Conservation (phyloP, 2,113 vertebrate species). For the Anolis sagrei region DNA sequence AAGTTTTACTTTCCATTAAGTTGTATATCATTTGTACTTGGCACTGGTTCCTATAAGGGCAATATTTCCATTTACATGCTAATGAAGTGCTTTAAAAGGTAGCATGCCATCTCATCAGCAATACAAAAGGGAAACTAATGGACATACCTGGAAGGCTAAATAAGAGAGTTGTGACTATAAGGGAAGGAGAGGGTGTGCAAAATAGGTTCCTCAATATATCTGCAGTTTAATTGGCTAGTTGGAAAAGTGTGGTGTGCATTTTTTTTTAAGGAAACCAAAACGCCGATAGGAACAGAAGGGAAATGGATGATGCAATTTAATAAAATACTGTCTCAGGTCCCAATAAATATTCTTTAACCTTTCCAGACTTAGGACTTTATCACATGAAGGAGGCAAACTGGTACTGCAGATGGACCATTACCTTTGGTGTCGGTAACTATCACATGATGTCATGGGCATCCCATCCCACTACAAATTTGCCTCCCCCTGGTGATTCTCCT, state of each 20-base stretch:
- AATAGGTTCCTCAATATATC: constrained; percentile 20
- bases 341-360: background rate
- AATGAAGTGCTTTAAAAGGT: constrained; percentile 31
- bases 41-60: constrained; percentile 15
- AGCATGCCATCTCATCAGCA: constrained; percentile 21
- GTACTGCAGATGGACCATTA: no score
- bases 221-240: constrained; percentile 30
- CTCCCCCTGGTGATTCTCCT: no score
- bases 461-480: no score
- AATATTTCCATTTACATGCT: constrained; percentile 20
- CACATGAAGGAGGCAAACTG: no score
- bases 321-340: constrained; percentile 6
- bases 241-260: constrained; percentile 30
- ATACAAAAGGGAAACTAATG: constrained; percentile 1
- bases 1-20: constrained; percentile 24
- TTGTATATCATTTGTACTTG: constrained; percentile 10
- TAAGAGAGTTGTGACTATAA: constrained; percentile 3
- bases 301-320: background rate
- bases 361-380: background rate
- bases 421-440: no score
- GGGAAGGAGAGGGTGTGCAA: background rate
- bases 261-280: background rate
- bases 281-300: background rate
- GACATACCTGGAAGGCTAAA: constrained; percentile 22
- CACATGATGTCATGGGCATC: no score